Evolutionary conservation across 2,797 vertebrate genomes (phyloP).

Genomic region (Enteromius fasciolatus): DNA sequence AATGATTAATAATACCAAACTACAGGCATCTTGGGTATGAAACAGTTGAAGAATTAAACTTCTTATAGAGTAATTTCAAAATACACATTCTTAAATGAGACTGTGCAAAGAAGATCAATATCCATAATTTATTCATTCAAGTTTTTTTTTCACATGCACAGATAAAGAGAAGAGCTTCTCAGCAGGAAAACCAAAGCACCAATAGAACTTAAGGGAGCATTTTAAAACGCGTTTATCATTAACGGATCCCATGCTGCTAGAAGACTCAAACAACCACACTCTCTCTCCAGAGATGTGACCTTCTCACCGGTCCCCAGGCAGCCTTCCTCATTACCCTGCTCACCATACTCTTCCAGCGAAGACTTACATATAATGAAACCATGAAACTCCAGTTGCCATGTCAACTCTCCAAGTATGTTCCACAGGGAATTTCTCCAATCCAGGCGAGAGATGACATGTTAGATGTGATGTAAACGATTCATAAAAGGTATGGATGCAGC

Average conservation of each 20-base stretch:
- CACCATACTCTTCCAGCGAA: conserved; percentile 37
- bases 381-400: conserved; percentile 53
- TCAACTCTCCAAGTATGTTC: conserved; percentile 46
- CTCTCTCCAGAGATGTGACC: conserved; percentile 58
- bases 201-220: conserved; percentile 48
- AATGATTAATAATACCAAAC: conserved; percentile 3
- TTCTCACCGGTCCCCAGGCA: conserved; percentile 56
- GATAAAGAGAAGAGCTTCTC: conserved; percentile 26
- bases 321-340: conserved; percentile 47
- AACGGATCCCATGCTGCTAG: conserved; percentile 52
- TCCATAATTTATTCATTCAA: conserved; percentile 14
- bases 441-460: neutral
- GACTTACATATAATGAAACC: conserved; percentile 46
- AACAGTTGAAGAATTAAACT: neutral
- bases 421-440: conserved; percentile 35
- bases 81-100: conserved; percentile 5
- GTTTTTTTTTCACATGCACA: neutral
- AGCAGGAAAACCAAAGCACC: conserved; percentile 24
- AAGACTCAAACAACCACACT: conserved; percentile 42
- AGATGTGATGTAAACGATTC: conserved; percentile 44
- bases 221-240: conserved; percentile 56
- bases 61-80: neutral
- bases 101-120: conserved; percentile 22
- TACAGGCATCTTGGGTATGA: neutral
- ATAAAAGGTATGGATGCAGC: conserved; percentile 7